A percentile compares a stretch with the other conserved stretches of the same genome.
These are phyloP conservation scores for Oriolus oriolus DNA, from an alignment of 2,113 vertebrate species.

Conservation along the genomic window DNA sequence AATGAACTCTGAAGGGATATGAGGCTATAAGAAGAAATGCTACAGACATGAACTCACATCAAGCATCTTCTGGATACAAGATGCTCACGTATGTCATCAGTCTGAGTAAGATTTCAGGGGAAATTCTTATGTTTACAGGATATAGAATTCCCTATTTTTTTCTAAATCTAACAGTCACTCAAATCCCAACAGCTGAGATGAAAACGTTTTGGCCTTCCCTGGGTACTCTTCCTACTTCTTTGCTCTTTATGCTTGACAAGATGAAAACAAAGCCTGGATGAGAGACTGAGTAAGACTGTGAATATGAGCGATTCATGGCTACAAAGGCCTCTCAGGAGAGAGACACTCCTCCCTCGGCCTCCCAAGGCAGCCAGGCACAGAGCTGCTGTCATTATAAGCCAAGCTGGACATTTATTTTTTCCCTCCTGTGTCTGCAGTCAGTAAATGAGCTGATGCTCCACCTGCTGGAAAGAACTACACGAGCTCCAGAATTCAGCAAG, in stretches of 20 bases:
- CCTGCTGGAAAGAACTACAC: conserved; percentile 19
- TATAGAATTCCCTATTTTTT: not conserved
- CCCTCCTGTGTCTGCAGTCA: not conserved
- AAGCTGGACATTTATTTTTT: not conserved
- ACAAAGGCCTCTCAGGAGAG: not conserved
- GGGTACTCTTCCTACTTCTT: not conserved
- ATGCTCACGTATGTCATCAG: not conserved
- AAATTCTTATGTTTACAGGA: not conserved
- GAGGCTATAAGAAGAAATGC: not conserved
- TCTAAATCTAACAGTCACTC: not conserved
- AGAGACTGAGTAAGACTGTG: not conserved
- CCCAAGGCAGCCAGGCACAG: not conserved
- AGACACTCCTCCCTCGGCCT: not conserved
- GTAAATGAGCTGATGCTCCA: conserved; percentile 25
- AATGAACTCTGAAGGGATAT: not conserved
- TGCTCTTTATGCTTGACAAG: not conserved
- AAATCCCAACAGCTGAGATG: not conserved
- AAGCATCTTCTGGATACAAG: not conserved
- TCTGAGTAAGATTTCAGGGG: not conserved
- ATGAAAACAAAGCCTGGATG: not conserved
- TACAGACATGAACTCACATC: not conserved
- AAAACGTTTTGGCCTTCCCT: not conserved
- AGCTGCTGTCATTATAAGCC: not conserved
- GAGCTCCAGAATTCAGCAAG: not conserved
- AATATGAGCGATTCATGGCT: not conserved